Evolutionary conservation across 2,113 vertebrate species (phyloP), one percentile per base, ranked within the genome.

Genomic region (Bubo blakistoni): DNA sequence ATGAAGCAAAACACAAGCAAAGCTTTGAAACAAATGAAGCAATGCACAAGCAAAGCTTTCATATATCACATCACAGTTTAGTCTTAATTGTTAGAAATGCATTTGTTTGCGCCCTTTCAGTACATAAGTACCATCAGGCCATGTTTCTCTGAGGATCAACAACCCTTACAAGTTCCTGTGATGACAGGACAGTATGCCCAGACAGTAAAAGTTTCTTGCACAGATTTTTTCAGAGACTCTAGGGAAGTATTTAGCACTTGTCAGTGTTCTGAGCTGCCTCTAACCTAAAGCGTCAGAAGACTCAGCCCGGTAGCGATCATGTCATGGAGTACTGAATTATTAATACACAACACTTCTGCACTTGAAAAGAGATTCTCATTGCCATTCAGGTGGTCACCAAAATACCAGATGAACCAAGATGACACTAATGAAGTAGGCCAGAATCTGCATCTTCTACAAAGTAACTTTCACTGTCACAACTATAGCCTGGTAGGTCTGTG

Each of bases 311-410:
- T 3, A n/a, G 47, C 1, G 7, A 40, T 7, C 2, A 1, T 18
- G n/a, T 47, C 24, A 58, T 0, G 1, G 27, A 49, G 34, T 1
- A 61, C 5, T 6, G 2, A 66, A 55, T 34, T 62, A 71, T 42
- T 67, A 38, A 79, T n/a, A 69, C 44, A 1, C 11, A 54, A 49
- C 76, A 67, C 2, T 10, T 47, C 5, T 8, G 14, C 16, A 11
- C 40, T 15, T 69, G 40, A 34, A 71, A 49, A 74, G 27, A 21
- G 15, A 81, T 21, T 77, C 40, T 84, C 46, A 42, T 4, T 40
- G 34, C 22, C 25, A 0, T 54, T 72, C 77, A 71, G n/a, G 2
- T 89, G 49, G 34, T 51, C 49, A 79, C 36, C 46, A 84, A 42
- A 84, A 88, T 14, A 62, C 38, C 19, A 22, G n/a, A 61, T 51